Evolutionary conservation across 2,113 vertebrate species (phyloP), one percentile per base, ranked within the genome.

Genomic region (Columba janthina): DNA sequence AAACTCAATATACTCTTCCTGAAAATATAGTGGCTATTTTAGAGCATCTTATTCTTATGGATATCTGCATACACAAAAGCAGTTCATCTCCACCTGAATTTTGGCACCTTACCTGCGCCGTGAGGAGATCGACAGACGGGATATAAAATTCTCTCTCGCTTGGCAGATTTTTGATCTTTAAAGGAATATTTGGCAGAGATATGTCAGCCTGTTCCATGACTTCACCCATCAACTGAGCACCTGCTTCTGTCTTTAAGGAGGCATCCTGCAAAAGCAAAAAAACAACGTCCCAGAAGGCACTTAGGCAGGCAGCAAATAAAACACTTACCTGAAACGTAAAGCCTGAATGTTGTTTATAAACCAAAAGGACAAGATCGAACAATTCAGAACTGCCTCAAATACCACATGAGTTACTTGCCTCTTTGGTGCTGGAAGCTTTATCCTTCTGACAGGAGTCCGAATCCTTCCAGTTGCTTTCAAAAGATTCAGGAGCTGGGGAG

Each of bases 51-150:
- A 24, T 25, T 66, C 28, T 28, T 42, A 53, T 2, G 13, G 67
- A 19, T 46, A 6, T 13, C 40, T 54, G 6, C 1, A 1, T 5
- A 48, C 8, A 60, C 31, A 5, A 50, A 77, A 11, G 3, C 57
- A n/a, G 4, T 51, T 65, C 20, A 5, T n/a, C 8, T 22, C 36
- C 38, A 32, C 28, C 19, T 26, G 60, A 51, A 44, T 60, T 66
- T 51, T 56, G 74, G 32, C 71, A 56, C 60, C 78, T 89, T 83
- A 99, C 99, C 99, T 99, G 99, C 64, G 99, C 99, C 38, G 99
- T 99, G 76, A 99, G 98, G 80, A 99, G 98, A 97, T 99, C 99
- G 7, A 99, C 98, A 18, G 99, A 99, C 48, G 99, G 99, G 89
- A 99, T 99, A 95, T 99, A 99, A 90, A 98, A 98, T 72, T 99